Evolutionary conservation across 2,113 vertebrate species (phyloP).

Genomic region (Malurus cyaneus): DNA sequence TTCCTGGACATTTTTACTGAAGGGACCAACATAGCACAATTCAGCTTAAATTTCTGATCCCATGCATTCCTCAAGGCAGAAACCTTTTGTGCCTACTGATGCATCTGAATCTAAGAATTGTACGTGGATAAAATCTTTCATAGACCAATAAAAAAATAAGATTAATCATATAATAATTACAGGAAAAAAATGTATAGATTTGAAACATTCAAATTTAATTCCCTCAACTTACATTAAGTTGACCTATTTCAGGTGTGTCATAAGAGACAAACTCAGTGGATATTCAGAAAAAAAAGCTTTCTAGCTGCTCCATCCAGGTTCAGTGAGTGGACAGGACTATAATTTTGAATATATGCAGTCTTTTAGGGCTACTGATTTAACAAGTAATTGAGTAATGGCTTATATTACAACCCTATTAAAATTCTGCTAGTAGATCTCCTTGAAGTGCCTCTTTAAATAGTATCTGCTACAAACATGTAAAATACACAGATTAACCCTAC

Average conservation of each 20-base stretch:
- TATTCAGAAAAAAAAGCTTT: constrained; percentile 23
- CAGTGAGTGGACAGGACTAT: background rate
- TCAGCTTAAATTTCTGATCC: constrained; percentile 12
- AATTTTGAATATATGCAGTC: background rate
- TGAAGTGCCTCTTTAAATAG: constrained; percentile 33
- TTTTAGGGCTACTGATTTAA: constrained; percentile 14
- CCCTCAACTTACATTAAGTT: constrained; percentile 60
- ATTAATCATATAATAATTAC: background rate
- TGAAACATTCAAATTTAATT: constrained; percentile 3
- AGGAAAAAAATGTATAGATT: background rate
- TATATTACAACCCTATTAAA: background rate
- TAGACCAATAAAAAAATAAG: background rate
- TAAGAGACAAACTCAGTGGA: constrained; percentile 18
- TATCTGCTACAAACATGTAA: background rate
- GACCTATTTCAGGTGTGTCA: background rate
- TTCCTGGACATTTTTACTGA: background rate
- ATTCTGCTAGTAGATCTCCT: constrained; percentile 3
- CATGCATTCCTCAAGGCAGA: background rate
- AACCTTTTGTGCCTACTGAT: constrained; percentile 41
- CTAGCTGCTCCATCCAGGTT: constrained; percentile 6
- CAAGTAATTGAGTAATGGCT: background rate
- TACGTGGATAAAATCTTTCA: background rate
- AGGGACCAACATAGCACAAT: constrained; percentile 41
- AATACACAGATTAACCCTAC: background rate
- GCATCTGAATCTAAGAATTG: background rate